Evolutionary conservation across 2,888 invertebrate genomes (phyloP), one percentile per base, ranked within the genome.

Genomic region (Leptinotarsa peninsularis): DNA sequence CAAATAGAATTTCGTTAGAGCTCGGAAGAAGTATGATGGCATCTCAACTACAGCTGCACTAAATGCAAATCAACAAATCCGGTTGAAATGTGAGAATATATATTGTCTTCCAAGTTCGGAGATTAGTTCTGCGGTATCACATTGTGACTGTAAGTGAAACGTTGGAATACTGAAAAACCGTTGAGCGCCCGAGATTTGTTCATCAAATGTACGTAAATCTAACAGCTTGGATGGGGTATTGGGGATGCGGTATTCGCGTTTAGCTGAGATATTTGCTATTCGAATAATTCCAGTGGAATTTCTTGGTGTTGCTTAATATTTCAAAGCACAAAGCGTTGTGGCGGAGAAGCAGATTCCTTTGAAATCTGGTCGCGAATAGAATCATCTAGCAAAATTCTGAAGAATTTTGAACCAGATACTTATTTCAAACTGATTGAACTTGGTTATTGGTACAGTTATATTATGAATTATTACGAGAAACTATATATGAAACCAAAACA

Each of bases 1-100:
- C 63, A 43, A 43, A 63, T 33, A 33, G n/a, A 63, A 43, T 63
- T 63, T 18, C 63, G 63, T 63, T 63, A 33, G n/a, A 63, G 63
- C 27, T 17, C 33, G 63, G 23, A 23, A 23, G n/a, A 63, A 63
- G 63, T 43, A 5, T 33, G 33, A 63, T 33, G 43, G 63, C 63
- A 33, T 10, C 17, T 33, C 63, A 63, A 43, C 63, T 63, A 63
- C n/a, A 33, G 63, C 33, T 33, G 43, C 43, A 63, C 63, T 43
- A 63, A 63, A 63, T 27, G 63, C 43, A 63, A 63, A 63, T 63
- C 43, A 63, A 63, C 63, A 43, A 17, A 63, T 33, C 15, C n/a
- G 63, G 18, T n/a, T 43, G 63, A 17, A n/a, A 33, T 33, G 63
- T 33, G 63, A 33, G 63, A 27, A 63, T 63, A 63, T 63, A 63